These are phyloP conservation scores for Pachycephus smyrnensis DNA, from an alignment of 2,888 invertebrate genomes.

Conservation along the genomic window DNA sequence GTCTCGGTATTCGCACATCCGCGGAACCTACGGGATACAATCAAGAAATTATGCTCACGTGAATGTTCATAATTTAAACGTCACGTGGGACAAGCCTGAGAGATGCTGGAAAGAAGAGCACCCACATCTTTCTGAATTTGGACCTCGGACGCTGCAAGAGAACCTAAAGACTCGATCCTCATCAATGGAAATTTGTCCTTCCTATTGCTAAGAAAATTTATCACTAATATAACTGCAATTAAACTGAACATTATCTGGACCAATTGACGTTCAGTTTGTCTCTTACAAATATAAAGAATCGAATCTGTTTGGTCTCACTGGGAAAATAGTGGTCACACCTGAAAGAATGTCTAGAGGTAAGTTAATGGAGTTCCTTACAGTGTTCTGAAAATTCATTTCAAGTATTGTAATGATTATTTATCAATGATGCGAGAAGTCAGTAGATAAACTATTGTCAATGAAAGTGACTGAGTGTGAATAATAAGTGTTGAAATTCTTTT, in stretches of 20 bases:
- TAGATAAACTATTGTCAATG: no score
- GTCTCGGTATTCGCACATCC: slow-evolving; percentile 30
- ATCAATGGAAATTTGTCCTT: not conserved
- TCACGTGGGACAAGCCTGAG: no score
- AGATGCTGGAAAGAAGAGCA: not conserved
- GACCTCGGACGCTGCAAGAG: not conserved
- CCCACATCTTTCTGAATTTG: not conserved
- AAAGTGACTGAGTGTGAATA: no score
- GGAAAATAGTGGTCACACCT: not conserved
- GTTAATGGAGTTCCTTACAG: not conserved
- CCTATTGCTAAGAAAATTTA: no score
- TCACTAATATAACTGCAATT: not conserved
- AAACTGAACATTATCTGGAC: not conserved
- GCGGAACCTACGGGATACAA: slow-evolving; percentile 16
- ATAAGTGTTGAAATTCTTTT: no score
- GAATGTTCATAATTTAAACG: no score
- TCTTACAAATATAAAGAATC: not conserved
- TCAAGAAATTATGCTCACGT: not conserved
- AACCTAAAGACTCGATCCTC: not conserved
- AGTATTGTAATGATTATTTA: no score
- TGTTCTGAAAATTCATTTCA: not conserved
- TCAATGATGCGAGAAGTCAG: no score
- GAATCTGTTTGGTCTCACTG: not conserved
- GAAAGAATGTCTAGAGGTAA: not conserved
- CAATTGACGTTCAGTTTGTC: not conserved